Conservation (phyloP, 2,888 invertebrate species). For the Acleris literana region DNA sequence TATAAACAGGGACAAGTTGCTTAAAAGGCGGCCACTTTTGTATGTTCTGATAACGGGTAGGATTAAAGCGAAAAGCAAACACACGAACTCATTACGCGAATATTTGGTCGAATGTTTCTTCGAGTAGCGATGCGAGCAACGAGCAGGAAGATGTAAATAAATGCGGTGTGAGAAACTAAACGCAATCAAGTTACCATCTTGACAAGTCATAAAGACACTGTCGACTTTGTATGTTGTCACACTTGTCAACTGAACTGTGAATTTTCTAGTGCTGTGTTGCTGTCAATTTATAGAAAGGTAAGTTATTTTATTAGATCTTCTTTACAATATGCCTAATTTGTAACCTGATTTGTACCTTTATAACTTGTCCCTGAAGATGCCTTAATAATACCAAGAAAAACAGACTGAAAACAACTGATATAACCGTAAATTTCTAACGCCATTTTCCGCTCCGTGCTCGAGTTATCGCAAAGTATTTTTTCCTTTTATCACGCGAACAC, state of each 20-base stretch:
- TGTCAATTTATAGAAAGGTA: constrained; percentile 78
- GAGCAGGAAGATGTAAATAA: too few relatives aligned
- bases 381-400: constrained; percentile 29
- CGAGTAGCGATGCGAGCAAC: too few relatives aligned
- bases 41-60: too few relatives aligned
- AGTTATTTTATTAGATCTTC: constrained; percentile 59
- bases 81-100: too few relatives aligned
- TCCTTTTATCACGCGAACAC: constrained; percentile 52
- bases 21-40: too few relatives aligned
- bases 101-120: too few relatives aligned
- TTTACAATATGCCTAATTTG: constrained; percentile 18
- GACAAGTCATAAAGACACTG: constrained; percentile 30
- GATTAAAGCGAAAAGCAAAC: too few relatives aligned
- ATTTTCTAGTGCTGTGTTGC: constrained; percentile 71
- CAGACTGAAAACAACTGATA: constrained; percentile 40
- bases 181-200: constrained; percentile 34
- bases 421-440: constrained; percentile 70
- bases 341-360: constrained; percentile 7
- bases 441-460: constrained; percentile 75
- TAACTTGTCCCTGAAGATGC: constrained; percentile 10
- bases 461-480: constrained; percentile 63
- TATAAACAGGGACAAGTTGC: too few relatives aligned
- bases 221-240: constrained; percentile 47
- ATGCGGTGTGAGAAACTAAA: constrained; percentile 8
- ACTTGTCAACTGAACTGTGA: constrained; percentile 64